Conservation (phyloP, 2,888 invertebrate species). For the Idaea straminata region DNA sequence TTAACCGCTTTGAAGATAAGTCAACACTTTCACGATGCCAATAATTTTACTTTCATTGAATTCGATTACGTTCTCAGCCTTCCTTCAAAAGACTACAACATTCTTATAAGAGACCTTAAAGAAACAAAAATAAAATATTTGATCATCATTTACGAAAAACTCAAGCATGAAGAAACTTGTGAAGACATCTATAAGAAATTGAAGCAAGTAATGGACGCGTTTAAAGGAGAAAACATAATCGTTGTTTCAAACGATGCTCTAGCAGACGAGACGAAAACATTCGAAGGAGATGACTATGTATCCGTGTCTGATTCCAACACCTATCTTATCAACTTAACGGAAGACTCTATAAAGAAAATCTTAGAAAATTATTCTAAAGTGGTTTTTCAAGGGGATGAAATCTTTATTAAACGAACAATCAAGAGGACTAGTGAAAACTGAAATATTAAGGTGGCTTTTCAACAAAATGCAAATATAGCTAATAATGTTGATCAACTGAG, state of each 20-base stretch:
- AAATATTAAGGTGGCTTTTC: too few relatives aligned
- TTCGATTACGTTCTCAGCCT: slow-evolving; percentile 39
- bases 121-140: slow-evolving; percentile 30
- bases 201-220: slow-evolving; percentile 28
- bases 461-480: too few relatives aligned
- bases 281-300: slow-evolving; percentile 15
- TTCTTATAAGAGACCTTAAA: slow-evolving; percentile 35
- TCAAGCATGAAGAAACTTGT: slow-evolving; percentile 15
- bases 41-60: slow-evolving; percentile 35
- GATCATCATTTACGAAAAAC: slow-evolving; percentile 35
- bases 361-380: slow-evolving; percentile 27
- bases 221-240: slow-evolving; percentile 30
- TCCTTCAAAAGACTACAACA: slow-evolving; percentile 32
- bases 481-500: too few relatives aligned
- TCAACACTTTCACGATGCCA: slow-evolving; percentile 28
- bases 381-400: slow-evolving; percentile 37
- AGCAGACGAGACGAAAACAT: slow-evolving; percentile 18
- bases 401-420: slow-evolving; percentile 28
- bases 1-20: slow-evolving; percentile 39
- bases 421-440: too few relatives aligned
- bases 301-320: slow-evolving; percentile 28
- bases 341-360: slow-evolving; percentile 29
- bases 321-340: slow-evolving; percentile 29
- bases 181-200: slow-evolving; percentile 30
- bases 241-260: slow-evolving; percentile 32